A percentile compares a stretch with the other conserved stretches of the same genome.
Conservation (phyloP, 2,888 invertebrate species). For the Syrista parreyssii region DNA sequence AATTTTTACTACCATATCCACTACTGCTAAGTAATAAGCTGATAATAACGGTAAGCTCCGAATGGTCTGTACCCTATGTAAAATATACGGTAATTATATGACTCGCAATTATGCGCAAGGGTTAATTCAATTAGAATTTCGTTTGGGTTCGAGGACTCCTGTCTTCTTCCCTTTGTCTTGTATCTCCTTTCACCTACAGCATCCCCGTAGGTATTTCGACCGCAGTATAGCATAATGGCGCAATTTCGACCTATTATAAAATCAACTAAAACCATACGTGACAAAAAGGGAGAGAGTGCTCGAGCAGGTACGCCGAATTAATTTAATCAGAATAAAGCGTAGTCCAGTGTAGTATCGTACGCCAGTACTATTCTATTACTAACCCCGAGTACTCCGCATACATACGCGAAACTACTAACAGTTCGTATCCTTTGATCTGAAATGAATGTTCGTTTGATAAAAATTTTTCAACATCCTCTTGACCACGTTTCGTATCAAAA, state of each 20-base stretch:
- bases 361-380: slow-evolving; percentile 29
- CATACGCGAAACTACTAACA: too few relatives aligned
- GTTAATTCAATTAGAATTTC: slow-evolving; percentile 60
- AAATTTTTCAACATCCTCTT: too few relatives aligned
- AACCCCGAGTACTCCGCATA: slow-evolving; percentile 20
- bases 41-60: background rate
- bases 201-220: background rate
- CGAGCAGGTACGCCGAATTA: slow-evolving; percentile 36
- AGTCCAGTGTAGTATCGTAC: slow-evolving; percentile 20
- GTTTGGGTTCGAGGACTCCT: slow-evolving; percentile 34
- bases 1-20: too few relatives aligned
- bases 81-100: slow-evolving; percentile 53
- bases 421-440: too few relatives aligned
- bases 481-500: too few relatives aligned
- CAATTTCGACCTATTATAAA: slow-evolving; percentile 52
- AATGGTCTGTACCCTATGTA: slow-evolving; percentile 19
- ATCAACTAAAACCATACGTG: slow-evolving; percentile 56
- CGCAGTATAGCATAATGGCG: slow-evolving; percentile 39
- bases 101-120: slow-evolving; percentile 51
- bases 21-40: background rate
- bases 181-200: slow-evolving; percentile 31
- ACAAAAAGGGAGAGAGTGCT: slow-evolving; percentile 45
- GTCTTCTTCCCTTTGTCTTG: slow-evolving; percentile 15
- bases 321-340: slow-evolving; percentile 48
- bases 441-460: too few relatives aligned